A percentile compares a stretch with the other conserved stretches of the same genome.
Evolutionary conservation across 2,113 vertebrate species (phyloP).

Genomic region (Cebus imitator): DNA sequence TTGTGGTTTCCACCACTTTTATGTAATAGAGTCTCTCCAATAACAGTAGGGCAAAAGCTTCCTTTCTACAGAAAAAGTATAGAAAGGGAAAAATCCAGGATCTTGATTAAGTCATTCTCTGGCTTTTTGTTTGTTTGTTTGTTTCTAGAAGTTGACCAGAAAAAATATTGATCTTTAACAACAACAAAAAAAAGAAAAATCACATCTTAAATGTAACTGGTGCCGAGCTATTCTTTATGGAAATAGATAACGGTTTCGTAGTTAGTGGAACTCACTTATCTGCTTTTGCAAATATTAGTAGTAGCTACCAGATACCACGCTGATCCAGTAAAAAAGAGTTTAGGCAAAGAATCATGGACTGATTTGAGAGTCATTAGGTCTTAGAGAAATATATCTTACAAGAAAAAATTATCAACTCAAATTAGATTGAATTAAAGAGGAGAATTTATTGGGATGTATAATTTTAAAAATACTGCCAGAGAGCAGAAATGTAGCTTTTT

Average conservation of each 20-base stretch:
- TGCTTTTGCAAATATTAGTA: neutral
- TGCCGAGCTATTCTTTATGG: neutral
- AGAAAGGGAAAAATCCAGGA: neutral
- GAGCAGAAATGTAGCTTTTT: neutral
- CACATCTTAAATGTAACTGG: neutral
- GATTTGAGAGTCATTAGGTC: neutral
- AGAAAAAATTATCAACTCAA: neutral
- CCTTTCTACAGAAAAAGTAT: neutral
- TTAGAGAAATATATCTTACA: neutral
- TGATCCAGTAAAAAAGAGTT: neutral
- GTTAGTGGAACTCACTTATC: neutral
- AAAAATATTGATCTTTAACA: neutral
- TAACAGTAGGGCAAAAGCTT: neutral
- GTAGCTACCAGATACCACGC: neutral
- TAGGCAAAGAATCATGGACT: neutral
- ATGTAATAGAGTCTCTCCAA: neutral
- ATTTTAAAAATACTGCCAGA: neutral
- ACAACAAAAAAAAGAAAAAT: neutral
- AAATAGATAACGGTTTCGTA: neutral
- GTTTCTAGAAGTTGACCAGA: neutral
- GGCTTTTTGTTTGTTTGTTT: neutral
- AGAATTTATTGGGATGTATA: neutral
- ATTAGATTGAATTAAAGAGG: constrained; percentile 22
- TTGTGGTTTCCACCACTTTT: neutral
- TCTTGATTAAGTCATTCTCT: neutral